phyloP scores from a whole-genome alignment of 2,888 invertebrate genomes.

The Galerucella nymphaeae region DNA sequence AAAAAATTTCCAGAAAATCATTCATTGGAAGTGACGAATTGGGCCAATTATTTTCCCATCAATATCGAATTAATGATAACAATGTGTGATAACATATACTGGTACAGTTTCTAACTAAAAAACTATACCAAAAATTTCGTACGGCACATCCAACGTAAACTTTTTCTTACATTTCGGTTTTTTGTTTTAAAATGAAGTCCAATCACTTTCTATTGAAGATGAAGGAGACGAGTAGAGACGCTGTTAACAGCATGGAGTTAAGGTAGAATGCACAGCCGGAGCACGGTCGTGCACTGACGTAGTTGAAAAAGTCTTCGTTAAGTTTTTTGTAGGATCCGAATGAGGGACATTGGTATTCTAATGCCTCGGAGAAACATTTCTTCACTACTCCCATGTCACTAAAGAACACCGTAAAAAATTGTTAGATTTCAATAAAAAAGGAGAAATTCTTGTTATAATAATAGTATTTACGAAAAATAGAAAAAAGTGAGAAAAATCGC shows the following conservation, averaged over 20 bases:
- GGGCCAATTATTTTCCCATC: too few species aligned
- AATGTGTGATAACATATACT: too few species aligned
- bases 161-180: neutral
- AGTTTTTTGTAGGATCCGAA: conserved; percentile 36
- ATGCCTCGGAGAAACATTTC: conserved; percentile 33
- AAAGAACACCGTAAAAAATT: conserved; percentile 24
- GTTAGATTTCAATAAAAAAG: neutral
- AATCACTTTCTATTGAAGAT: conserved; percentile 25
- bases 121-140: neutral
- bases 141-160: neutral
- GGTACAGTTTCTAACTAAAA: too few species aligned
- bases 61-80: too few species aligned
- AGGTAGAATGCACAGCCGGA: conserved; percentile 36
- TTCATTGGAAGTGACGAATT: too few species aligned
- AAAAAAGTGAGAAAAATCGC: too few species aligned
- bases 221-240: conserved; percentile 35
- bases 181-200: neutral
- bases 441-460: neutral
- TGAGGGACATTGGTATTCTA: conserved; percentile 35
- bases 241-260: conserved; percentile 33
- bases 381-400: conserved; percentile 37
- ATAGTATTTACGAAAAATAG: too few species aligned
- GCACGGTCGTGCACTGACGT: conserved; percentile 43
- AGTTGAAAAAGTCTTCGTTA: conserved; percentile 40
- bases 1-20: too few species aligned